A percentile compares a stretch with the other conserved stretches of the same genome.
Conservation (phyloP, 2,113 vertebrate genomes). For the Nettapus auritus region DNA sequence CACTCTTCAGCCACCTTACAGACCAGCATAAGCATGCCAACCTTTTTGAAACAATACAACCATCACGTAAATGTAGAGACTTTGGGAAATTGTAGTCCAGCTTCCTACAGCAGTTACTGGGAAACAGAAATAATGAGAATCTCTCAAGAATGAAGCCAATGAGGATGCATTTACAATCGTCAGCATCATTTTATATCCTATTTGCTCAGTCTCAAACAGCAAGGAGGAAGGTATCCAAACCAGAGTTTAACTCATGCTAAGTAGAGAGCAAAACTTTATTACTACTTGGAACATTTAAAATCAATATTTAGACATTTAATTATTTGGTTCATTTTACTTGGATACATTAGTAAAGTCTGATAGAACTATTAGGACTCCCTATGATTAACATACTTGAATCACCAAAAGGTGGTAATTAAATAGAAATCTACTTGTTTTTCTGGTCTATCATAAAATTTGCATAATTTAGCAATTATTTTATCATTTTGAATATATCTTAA, state of each 20-base stretch:
- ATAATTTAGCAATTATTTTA: conserved; percentile 83
- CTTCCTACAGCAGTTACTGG: not conserved
- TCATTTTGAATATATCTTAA: conserved; percentile 75
- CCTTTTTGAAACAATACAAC: not conserved
- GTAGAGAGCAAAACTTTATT: conserved; percentile 72
- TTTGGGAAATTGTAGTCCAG: not conserved
- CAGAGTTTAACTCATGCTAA: conserved; percentile 56
- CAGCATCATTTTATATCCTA: not conserved
- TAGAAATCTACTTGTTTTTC: conserved; percentile 74
- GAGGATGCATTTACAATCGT: not conserved
- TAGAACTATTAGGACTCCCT: conserved; percentile 74
- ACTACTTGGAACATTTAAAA: conserved; percentile 77
- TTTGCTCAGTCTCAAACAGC: not conserved
- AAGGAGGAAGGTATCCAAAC: conserved; percentile 26
- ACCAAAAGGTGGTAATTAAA: conserved; percentile 79
- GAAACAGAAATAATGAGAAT: not conserved
- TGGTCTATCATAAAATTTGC: conserved; percentile 76
- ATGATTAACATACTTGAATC: conserved; percentile 81
- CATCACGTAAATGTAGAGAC: rapidly evolving
- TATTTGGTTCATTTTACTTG: conserved; percentile 79
- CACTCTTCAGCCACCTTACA: not conserved
- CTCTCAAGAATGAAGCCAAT: not conserved
- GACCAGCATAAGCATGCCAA: not conserved
- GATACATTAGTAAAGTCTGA: conserved; percentile 76
- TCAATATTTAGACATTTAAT: conserved; percentile 83